Evolutionary conservation across 2,888 invertebrate genomes (phyloP).

Genomic region (Dasypolia templi): DNA sequence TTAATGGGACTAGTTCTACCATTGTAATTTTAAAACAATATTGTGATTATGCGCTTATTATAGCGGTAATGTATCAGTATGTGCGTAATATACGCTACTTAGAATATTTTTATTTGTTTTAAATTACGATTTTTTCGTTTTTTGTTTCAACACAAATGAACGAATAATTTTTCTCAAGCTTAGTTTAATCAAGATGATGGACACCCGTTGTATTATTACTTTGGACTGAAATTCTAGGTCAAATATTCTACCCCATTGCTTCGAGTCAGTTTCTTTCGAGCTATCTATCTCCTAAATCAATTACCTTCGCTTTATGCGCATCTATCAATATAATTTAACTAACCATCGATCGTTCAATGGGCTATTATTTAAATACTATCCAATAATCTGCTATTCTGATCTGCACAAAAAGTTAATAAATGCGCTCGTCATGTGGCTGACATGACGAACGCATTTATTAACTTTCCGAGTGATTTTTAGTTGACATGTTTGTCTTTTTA

Average conservation of each 20-base stretch:
- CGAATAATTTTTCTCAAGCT: not conserved
- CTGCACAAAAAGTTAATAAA: conserved; percentile 34
- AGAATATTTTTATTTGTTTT: conserved; percentile 6
- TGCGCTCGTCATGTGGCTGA: conserved; percentile 28
- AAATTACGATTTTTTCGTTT: not conserved
- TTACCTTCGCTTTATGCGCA: conserved; percentile 43
- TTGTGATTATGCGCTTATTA: conserved; percentile 31
- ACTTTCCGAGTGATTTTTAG: conserved; percentile 44
- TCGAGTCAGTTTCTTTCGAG: conserved; percentile 38
- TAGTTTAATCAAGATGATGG: conserved; percentile 23
- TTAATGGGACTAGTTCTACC: conserved; percentile 48
- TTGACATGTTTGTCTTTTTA: conserved; percentile 40
- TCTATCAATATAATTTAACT: conserved; percentile 56
- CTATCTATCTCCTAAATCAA: conserved; percentile 35
- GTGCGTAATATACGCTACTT: conserved; percentile 11
- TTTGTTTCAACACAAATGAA: not conserved
- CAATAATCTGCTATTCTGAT: conserved; percentile 44
- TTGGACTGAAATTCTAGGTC: conserved; percentile 33
- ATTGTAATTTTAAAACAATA: conserved; percentile 47
- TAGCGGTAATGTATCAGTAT: not conserved
- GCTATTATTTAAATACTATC: conserved; percentile 50
- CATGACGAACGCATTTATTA: too few species aligned
- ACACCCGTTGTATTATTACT: conserved; percentile 17
- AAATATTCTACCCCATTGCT: conserved; percentile 40
- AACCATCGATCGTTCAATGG: conserved; percentile 45